Conservation (phyloP, 2,797 vertebrate genomes). For the Zonotrichia albicollis region DNA sequence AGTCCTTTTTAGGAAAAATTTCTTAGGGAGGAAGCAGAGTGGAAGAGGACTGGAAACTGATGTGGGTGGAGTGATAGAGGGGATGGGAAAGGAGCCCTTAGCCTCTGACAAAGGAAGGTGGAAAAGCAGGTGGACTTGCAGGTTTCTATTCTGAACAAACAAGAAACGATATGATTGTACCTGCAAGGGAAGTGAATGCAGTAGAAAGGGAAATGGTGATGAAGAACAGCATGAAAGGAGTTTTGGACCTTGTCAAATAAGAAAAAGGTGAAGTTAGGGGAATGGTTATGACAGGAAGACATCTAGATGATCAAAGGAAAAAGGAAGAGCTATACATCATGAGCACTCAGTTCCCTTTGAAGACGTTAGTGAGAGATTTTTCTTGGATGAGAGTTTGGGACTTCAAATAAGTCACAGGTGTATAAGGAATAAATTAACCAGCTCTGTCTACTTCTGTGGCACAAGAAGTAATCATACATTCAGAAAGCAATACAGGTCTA, state of each 20-base stretch:
- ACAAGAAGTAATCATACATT: background rate
- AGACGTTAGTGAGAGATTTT: background rate
- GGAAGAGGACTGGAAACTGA: background rate
- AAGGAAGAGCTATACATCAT: background rate
- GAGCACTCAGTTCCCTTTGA: background rate
- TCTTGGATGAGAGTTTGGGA: background rate
- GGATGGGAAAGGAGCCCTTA: background rate
- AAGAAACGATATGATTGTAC: fast-evolving
- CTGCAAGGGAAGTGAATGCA: fast-evolving
- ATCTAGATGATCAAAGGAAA: background rate
- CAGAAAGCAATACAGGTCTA: background rate
- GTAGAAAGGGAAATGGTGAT: background rate
- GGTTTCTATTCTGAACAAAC: background rate
- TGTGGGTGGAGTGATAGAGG: background rate
- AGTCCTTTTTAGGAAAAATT: background rate
- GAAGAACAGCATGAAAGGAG: background rate
- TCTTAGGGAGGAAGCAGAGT: background rate
- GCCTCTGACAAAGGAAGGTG: background rate
- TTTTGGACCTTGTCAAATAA: background rate
- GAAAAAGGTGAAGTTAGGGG: background rate
- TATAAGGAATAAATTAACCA: background rate
- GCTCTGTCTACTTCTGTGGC: background rate
- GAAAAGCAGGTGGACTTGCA: background rate
- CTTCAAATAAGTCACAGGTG: background rate
- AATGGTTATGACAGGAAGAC: background rate